Percentiles rank a stretch among this genome's conserved stretches.
These are phyloP conservation scores for Venusia cambrica DNA, from an alignment of 2,888 invertebrate species.

Conservation along the genomic window DNA sequence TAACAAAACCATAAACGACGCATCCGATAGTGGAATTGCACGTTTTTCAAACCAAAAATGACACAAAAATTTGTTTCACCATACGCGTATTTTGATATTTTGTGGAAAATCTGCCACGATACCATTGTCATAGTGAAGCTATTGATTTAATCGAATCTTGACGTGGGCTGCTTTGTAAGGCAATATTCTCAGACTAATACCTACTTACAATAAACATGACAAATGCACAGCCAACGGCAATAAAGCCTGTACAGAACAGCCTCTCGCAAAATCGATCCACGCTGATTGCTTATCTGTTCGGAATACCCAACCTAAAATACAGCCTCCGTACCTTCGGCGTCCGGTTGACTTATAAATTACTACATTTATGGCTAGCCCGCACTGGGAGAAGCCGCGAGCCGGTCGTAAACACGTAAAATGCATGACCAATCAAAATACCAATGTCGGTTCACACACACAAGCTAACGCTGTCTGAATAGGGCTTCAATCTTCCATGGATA, in stretches of 20 bases:
- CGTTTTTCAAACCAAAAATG: too few species aligned
- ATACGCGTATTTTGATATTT: too few species aligned
- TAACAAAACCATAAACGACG: too few species aligned
- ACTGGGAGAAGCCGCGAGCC: slow-evolving; percentile 54
- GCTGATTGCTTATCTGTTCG: slow-evolving; percentile 45
- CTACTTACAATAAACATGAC: slow-evolving; percentile 12
- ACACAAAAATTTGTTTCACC: too few species aligned
- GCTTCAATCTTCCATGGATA: slow-evolving; percentile 24
- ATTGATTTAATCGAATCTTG: too few species aligned
- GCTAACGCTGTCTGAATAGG: slow-evolving; percentile 16
- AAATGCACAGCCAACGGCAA: slow-evolving; percentile 12
- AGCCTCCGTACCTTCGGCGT: slow-evolving; percentile 38
- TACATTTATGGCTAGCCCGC: slow-evolving; percentile 66
- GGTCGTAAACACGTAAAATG: slow-evolving; percentile 78
- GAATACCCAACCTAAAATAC: slow-evolving; percentile 46
- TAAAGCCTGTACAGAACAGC: slow-evolving; percentile 7
- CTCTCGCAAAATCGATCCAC: slow-evolving; percentile 13
- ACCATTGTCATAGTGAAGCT: too few species aligned
- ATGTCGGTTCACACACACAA: slow-evolving; percentile 66
- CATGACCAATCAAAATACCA: slow-evolving; percentile 82
- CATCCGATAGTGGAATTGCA: too few species aligned
- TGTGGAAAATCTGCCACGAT: too few species aligned
- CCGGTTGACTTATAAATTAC: slow-evolving; percentile 60
- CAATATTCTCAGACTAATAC: slow-evolving; percentile 1
- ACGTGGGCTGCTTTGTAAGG: too few species aligned